Conservation (phyloP, 2,113 vertebrate genomes). For the Mesitornis unicolor region DNA sequence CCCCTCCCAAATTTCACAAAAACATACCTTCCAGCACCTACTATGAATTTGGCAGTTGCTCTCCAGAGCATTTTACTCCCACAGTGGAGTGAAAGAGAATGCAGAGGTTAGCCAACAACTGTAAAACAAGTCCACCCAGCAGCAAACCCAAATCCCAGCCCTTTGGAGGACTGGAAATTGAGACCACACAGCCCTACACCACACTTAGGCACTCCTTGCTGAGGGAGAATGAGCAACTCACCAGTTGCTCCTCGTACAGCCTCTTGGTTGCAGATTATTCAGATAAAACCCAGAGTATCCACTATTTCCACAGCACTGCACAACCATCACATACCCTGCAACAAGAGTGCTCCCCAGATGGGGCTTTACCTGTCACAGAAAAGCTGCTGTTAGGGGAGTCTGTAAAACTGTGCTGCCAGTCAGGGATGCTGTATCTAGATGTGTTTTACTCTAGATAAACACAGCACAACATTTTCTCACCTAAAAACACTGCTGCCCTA, state of each 20-base stretch:
- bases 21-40: neutral
- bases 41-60: neutral
- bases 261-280: neutral
- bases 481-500: neutral
- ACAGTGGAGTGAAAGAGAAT: neutral
- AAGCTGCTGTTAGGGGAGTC: neutral
- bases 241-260: neutral
- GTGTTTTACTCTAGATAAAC: neutral
- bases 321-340: neutral
- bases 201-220: neutral
- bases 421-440: neutral
- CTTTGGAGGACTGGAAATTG: accelerated
- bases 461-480: neutral
- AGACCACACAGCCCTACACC: neutral
- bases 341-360: neutral
- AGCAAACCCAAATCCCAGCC: neutral
- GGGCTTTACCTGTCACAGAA: neutral
- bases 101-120: neutral
- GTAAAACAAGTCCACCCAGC: neutral
- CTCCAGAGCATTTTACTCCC: neutral
- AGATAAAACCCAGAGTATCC: neutral
- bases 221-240: neutral
- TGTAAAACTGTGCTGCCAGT: accelerated
- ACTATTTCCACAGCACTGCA: neutral
- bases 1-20: neutral